Conservation (phyloP, 2,888 invertebrate species). For the Craniophora ligustri region DNA sequence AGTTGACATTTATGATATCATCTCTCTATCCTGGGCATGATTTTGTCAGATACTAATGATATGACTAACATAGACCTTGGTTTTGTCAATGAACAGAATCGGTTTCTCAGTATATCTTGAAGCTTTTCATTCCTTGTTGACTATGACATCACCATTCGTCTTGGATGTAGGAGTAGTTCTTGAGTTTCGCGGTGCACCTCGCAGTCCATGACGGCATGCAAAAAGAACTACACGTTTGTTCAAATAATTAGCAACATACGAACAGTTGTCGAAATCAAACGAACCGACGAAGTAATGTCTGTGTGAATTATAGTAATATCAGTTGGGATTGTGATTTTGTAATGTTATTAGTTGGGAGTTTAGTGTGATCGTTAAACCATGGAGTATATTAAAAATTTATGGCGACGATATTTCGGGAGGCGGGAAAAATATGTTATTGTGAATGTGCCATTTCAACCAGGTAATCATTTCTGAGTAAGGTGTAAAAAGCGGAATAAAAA, state of each 20-base stretch:
- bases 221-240: slow-evolving; percentile 76
- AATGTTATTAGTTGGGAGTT: slow-evolving; percentile 34
- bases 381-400: slow-evolving; percentile 79
- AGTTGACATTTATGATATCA: slow-evolving; percentile 56
- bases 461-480: slow-evolving; percentile 55
- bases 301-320: slow-evolving; percentile 40
- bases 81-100: slow-evolving; percentile 65
- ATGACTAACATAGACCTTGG: slow-evolving; percentile 68
- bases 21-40: slow-evolving; percentile 45
- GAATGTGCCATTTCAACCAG: slow-evolving; percentile 83
- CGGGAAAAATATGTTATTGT: slow-evolving; percentile 76
- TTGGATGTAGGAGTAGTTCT: slow-evolving; percentile 68
- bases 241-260: slow-evolving; percentile 70
- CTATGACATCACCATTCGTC: slow-evolving; percentile 80
- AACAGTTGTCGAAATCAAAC: slow-evolving; percentile 51
- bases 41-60: slow-evolving; percentile 53
- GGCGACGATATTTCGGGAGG: slow-evolving; percentile 76
- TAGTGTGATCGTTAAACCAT: slow-evolving; percentile 59
- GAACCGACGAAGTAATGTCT: slow-evolving; percentile 28
- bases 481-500: background rate
- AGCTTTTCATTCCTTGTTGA: slow-evolving; percentile 73
- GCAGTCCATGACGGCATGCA: slow-evolving; percentile 75
- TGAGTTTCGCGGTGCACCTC: slow-evolving; percentile 63
- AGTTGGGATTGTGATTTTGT: too few relatives aligned
- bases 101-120: slow-evolving; percentile 70